phyloP scores from a whole-genome alignment of 2,888 invertebrate genomes.

The Mellilla xanthometata region DNA sequence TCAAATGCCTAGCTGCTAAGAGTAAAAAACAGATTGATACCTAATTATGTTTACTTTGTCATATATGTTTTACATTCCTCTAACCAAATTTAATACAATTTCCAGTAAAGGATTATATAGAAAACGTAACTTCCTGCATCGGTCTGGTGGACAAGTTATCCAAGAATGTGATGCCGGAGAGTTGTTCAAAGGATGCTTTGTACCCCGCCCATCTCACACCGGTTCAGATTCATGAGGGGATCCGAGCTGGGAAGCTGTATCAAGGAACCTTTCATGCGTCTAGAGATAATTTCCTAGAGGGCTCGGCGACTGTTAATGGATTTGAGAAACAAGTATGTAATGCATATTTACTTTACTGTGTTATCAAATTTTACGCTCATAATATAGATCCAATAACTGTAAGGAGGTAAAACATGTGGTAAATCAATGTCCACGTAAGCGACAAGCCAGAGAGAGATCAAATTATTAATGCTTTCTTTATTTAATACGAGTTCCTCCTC shows the following conservation, averaged over 20 bases:
- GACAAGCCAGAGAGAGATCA: too few relatives aligned
- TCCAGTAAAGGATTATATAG: constrained; percentile 89
- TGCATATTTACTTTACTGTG: too few relatives aligned
- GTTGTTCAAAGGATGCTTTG: constrained; percentile 84
- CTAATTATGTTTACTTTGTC: too few relatives aligned
- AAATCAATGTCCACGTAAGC: too few relatives aligned
- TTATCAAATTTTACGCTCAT: too few relatives aligned
- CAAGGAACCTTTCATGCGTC: constrained; percentile 94
- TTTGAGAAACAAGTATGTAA: constrained; percentile 87
- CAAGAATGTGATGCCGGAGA: constrained; percentile 84
- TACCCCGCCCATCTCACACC: constrained; percentile 94
- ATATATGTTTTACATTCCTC: too few relatives aligned
- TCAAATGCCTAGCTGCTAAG: too few relatives aligned
- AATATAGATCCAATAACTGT: too few relatives aligned
- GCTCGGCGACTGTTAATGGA: constrained; percentile 90
- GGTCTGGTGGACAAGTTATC: constrained; percentile 92
- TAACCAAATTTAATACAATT: constrained; percentile 28
- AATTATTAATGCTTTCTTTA: too few relatives aligned
- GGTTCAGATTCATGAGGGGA: constrained; percentile 89
- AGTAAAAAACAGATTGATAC: too few relatives aligned
- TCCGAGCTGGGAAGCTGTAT: constrained; percentile 88
- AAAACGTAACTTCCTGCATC: constrained; percentile 85
- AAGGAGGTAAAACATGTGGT: too few relatives aligned
- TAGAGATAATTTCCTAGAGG: constrained; percentile 97
- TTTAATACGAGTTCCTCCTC: too few relatives aligned